A percentile compares a stretch with the other conserved stretches of the same genome.
phyloP scores from a whole-genome alignment of 2,797 vertebrate genomes.

The Apogon hyalosoma region DNA sequence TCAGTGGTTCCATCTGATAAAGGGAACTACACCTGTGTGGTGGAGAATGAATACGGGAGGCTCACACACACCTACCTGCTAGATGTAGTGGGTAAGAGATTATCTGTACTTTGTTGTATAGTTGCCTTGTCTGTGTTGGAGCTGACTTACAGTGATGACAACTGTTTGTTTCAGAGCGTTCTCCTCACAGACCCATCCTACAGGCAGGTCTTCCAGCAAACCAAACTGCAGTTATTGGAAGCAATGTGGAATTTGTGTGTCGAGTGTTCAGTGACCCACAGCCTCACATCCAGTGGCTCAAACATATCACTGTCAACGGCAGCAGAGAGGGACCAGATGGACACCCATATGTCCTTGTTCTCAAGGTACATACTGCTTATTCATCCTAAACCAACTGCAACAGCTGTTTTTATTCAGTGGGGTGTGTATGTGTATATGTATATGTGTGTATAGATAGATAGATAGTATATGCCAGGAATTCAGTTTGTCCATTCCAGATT shows the following conservation, averaged over 20 bases:
- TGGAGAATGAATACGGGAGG: conserved; percentile 90
- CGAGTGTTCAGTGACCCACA: conserved; percentile 93
- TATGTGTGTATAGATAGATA: no score
- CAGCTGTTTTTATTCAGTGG: neutral
- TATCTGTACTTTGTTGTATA: neutral
- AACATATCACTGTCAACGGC: conserved; percentile 91
- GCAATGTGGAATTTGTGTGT: conserved; percentile 90
- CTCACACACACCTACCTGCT: conserved; percentile 93
- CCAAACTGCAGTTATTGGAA: conserved; percentile 89
- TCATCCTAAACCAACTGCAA: no score
- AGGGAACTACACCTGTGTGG: conserved; percentile 95
- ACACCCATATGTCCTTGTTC: conserved; percentile 87
- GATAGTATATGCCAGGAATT: no score
- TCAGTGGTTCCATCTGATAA: conserved; percentile 92
- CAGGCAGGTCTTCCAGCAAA: conserved; percentile 92
- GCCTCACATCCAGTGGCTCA: conserved; percentile 94
- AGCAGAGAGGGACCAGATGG: conserved; percentile 88
- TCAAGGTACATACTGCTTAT: conserved; percentile 84
- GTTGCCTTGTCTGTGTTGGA: no score
- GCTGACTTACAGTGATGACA: neutral
- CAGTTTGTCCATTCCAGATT: no score
- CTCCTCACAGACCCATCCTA: conserved; percentile 91
- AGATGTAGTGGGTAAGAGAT: conserved; percentile 90
- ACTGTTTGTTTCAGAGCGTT: conserved; percentile 80
- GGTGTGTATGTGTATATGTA: no score